These are phyloP conservation scores for Oxyteleia sp. DNA, from an alignment of 2,888 invertebrate genomes.

Conservation along the genomic window DNA sequence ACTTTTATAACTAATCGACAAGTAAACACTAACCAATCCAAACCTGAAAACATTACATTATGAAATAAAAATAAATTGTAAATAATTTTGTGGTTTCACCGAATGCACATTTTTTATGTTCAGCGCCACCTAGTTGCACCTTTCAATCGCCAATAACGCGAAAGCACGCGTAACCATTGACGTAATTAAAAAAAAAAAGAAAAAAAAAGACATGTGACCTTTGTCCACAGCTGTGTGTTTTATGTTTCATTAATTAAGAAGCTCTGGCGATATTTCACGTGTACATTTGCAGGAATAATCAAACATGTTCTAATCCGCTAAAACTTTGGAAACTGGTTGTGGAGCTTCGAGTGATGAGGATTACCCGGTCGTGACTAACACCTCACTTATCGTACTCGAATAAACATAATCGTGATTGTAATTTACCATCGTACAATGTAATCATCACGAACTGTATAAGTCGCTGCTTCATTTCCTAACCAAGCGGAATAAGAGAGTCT, in stretches of 20 bases:
- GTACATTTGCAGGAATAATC: conserved; percentile 39
- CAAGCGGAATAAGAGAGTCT: background rate
- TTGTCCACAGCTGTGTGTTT: conserved; percentile 57
- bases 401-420: background rate
- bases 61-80: too few relatives aligned
- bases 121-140: too few relatives aligned
- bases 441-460: background rate
- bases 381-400: conserved; percentile 18
- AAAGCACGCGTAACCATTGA: conserved; percentile 11
- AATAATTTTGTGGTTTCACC: too few relatives aligned
- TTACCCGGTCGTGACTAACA: conserved; percentile 75
- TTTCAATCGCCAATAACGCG: too few relatives aligned
- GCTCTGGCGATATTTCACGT: conserved; percentile 2
- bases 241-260: conserved; percentile 44
- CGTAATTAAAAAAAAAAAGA: background rate
- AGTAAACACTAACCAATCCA: too few relatives aligned
- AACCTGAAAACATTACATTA: too few relatives aligned
- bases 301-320: conserved; percentile 32
- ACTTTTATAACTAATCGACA: too few relatives aligned
- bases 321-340: conserved; percentile 72
- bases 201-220: background rate
- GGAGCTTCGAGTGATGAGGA: conserved; percentile 76
- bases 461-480: too few relatives aligned
- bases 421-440: background rate
- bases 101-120: too few relatives aligned